Evolutionary conservation across 2,888 invertebrate species (phyloP).

Genomic region (Lottia scabra): DNA sequence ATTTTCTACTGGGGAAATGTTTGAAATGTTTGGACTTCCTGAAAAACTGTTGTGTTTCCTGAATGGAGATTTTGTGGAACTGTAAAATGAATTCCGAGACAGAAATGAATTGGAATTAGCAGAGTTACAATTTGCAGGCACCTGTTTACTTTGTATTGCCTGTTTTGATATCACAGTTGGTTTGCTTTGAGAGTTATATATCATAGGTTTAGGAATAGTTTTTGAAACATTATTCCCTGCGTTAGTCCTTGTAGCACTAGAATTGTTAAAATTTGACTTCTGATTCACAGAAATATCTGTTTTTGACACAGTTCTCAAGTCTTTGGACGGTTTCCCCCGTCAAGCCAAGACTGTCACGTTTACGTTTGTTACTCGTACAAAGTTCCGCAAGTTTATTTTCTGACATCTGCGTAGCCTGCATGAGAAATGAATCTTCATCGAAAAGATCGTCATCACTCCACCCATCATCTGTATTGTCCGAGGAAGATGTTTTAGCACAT

Average conservation of each 20-base stretch:
- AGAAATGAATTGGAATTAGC: neutral
- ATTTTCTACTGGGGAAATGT: neutral
- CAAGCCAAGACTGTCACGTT: conserved; percentile 4
- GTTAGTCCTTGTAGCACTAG: neutral
- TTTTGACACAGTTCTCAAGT: neutral
- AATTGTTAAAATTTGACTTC: neutral
- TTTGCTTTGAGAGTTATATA: neutral
- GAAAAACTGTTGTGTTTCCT: conserved; percentile 29
- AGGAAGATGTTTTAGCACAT: neutral
- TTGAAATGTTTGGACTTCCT: neutral
- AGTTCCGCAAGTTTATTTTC: conserved; percentile 5
- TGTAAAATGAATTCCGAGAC: neutral
- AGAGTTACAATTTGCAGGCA: neutral
- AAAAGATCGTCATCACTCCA: conserved; percentile 57
- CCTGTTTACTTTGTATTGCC: neutral
- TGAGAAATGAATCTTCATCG: conserved; percentile 47
- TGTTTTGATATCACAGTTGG: too few relatives aligned
- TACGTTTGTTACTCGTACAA: conserved; percentile 15
- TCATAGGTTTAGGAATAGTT: neutral
- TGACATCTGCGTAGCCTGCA: conserved; percentile 47
- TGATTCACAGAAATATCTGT: neutral
- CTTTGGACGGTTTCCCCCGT: conserved; percentile 21
- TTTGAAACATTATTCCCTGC: neutral
- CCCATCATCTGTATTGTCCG: conserved; percentile 14
- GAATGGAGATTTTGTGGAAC: conserved; percentile 20